phyloP scores from a whole-genome alignment of 2,797 vertebrate species.

The Coreius guichenoti region DNA sequence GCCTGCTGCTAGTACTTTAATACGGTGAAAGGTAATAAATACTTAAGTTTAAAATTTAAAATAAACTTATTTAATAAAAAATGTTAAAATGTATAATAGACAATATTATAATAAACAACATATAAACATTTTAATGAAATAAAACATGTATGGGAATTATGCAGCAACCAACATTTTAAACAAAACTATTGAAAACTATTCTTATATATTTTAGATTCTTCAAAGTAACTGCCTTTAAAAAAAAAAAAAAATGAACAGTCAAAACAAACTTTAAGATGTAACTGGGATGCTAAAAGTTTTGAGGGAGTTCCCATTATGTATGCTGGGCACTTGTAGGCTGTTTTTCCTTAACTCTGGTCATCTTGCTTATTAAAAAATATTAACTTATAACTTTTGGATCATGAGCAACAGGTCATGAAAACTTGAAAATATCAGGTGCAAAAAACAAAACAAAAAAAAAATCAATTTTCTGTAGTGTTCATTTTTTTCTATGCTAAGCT shows the following conservation, averaged over 20 bases:
- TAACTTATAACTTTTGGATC: not conserved
- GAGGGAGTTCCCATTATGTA: not conserved
- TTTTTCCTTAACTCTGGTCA: not conserved
- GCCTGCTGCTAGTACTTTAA: not conserved
- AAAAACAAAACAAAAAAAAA: not conserved
- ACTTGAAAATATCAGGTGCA: not conserved
- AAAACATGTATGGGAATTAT: not conserved
- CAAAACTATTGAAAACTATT: not conserved
- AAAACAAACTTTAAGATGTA: not conserved
- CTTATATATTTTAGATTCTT: not conserved
- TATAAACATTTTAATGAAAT: not conserved
- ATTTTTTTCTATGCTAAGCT: not conserved
- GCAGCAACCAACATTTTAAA: not conserved
- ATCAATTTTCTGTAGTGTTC: not conserved
- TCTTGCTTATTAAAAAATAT: not conserved
- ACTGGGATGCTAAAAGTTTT: not conserved
- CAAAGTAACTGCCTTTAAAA: not conserved
- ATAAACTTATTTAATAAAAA: not conserved
- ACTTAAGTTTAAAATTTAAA: not conserved
- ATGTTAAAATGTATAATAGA: not conserved
- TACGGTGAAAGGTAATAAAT: not conserved
- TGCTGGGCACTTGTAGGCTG: not conserved
- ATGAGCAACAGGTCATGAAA: not conserved
- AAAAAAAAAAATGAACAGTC: not conserved
- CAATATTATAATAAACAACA: not conserved